These are phyloP conservation scores for Flabesymbios commensalis DNA, from an alignment of 2,888 invertebrate genomes.

Conservation along the genomic window DNA sequence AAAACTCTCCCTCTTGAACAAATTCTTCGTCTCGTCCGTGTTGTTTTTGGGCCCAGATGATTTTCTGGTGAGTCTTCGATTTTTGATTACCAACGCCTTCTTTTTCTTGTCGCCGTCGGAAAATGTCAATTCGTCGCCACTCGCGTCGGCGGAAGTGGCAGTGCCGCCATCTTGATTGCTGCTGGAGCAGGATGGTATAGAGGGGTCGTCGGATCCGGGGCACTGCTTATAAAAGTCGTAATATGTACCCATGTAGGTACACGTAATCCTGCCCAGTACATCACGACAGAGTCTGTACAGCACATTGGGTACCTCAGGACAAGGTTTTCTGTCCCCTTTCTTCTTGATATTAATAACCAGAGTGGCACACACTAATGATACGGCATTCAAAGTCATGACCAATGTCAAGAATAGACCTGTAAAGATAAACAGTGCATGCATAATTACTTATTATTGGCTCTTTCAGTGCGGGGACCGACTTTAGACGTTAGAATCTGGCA, in stretches of 20 bases:
- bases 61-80: background rate
- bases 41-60: background rate
- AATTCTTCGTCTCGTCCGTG: background rate
- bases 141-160: background rate
- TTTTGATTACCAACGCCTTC: too few species aligned
- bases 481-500: too few species aligned
- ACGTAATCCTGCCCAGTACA: slow-evolving; percentile 45
- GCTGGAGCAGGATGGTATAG: background rate
- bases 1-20: background rate
- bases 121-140: background rate
- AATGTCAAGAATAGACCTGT: slow-evolving; percentile 55
- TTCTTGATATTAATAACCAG: slow-evolving; percentile 58
- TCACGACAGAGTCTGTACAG: slow-evolving; percentile 46
- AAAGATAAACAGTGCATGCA: slow-evolving; percentile 17
- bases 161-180: background rate
- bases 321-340: slow-evolving; percentile 45
- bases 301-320: slow-evolving; percentile 47
- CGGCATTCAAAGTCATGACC: slow-evolving; percentile 60
- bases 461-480: too few species aligned
- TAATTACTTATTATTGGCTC: background rate
- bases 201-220: background rate
- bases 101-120: too few species aligned
- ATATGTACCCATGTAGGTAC: slow-evolving; percentile 30
- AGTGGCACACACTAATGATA: slow-evolving; percentile 58
- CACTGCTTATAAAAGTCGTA: slow-evolving; percentile 28